phyloP scores from a whole-genome alignment of 30 jellyfish, hydroid and myxozoan genomes.

The Nemopilema nomurai region DNA sequence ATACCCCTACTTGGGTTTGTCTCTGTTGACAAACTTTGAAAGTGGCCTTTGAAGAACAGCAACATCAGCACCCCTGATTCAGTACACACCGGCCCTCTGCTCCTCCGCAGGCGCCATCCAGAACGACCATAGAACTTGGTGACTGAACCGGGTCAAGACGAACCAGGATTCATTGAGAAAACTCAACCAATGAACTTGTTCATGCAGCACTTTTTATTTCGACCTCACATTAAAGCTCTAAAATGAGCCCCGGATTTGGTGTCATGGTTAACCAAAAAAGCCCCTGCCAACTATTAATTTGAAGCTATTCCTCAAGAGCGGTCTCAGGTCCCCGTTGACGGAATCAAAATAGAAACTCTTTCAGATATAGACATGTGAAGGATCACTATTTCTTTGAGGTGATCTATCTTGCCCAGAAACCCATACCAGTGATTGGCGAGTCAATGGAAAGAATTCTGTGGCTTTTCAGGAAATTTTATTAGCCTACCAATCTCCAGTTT shows the following conservation, averaged over 20 bases:
- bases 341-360: too few species aligned
- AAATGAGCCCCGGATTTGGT: not conserved
- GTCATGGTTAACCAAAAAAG: not conserved
- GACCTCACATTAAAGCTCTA: not conserved
- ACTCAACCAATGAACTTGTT: not conserved
- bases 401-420: too few species aligned
- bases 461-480: not conserved
- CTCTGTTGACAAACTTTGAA: too few species aligned
- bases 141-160: not conserved
- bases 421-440: not conserved
- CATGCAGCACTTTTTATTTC: too few species aligned
- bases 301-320: not conserved
- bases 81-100: too few species aligned
- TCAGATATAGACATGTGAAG: too few species aligned
- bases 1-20: too few species aligned
- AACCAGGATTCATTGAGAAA: not conserved
- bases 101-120: too few species aligned
- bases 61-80: too few species aligned
- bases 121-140: not conserved
- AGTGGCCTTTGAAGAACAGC: too few species aligned
- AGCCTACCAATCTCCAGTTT: not conserved
- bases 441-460: not conserved
- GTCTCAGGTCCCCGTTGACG: too few species aligned
- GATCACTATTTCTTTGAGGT: too few species aligned
- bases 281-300: not conserved